Base-by-base conservation (phyloP, 2,113 vertebrate species). In the Naja naja region DNA sequence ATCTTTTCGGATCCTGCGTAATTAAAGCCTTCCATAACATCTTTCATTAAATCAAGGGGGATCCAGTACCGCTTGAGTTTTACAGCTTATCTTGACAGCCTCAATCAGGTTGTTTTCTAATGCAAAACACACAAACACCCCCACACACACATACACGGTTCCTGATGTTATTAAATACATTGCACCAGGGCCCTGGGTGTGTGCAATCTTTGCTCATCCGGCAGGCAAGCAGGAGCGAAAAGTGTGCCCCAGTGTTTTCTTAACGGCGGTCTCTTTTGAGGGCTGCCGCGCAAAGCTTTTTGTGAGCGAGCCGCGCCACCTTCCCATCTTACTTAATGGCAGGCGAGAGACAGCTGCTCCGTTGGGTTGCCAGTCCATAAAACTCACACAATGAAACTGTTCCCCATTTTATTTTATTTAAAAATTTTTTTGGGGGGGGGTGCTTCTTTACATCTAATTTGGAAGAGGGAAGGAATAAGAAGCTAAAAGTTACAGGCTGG, bases 181-280 rank as follows among this genome's bases (percentile, higher is more conserved):
- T 94, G 92, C 55, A 88, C n/a, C 94, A 87, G 45, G 92, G 69
- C 85, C 91, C 43, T 91, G 94, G 93, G 90, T 93, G 88, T 93
- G 89, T 95, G 95, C 95, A 95, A 85, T n/a, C 25, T 23, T 96
- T 95, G 93, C 95, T 95, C 95, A 93, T 96, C 96, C 95, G 93
- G 91, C 88, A 94, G 94, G 93, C 94, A 94, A 16, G 94, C 94
- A 93, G 93, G 95, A 93, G 95, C 34, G 6, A 86, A 58, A 88
- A 95, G 94, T 94, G 94, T 55, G 89, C 92, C 91, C 74, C 94
- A 93, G 92, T 95, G 87, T 92, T 96, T 95, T 94, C 56, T 95
- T 95, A 95, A 95, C 94, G 94, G 94, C 90, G 95, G 94, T 89
- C 12, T 91, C 88, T 53, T 49, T 91, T 93, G 0, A 34, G 54